These are phyloP conservation scores for Nebria ingens DNA, from an alignment of 1,140 invertebrate genomes.

Conservation along the genomic window DNA sequence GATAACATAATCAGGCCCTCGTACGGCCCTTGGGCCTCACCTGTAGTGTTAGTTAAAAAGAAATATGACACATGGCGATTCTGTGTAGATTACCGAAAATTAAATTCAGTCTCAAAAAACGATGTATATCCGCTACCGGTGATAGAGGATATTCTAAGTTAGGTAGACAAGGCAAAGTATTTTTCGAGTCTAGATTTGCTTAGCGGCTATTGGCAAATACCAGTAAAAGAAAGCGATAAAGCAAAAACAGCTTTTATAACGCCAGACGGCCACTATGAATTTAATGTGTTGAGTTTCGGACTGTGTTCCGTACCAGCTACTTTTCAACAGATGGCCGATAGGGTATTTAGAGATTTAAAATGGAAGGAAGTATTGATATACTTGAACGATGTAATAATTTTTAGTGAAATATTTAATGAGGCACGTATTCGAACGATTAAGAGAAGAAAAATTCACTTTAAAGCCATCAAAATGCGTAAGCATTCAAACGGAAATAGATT, in stretches of 20 bases:
- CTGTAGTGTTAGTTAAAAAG: no score
- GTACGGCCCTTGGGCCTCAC: no score
- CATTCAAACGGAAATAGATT: no score
- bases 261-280: constrained; percentile 19
- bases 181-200: constrained; percentile 32
- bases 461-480: no score
- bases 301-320: constrained; percentile 19
- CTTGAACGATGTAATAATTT: no score
- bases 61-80: constrained; percentile 33
- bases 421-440: no score
- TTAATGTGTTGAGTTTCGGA: constrained; percentile 19
- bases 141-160: constrained; percentile 35
- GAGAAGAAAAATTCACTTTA: no score
- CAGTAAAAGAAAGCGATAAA: constrained; percentile 19
- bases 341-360: constrained; percentile 17
- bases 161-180: constrained; percentile 25
- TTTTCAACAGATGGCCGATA: constrained; percentile 15
- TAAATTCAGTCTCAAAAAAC: constrained; percentile 34
- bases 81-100: constrained; percentile 35
- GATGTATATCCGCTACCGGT: constrained; percentile 37
- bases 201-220: constrained; percentile 39
- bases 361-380: constrained; percentile 17
- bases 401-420: no score
- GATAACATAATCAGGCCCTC: no score
- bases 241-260: constrained; percentile 36